These are phyloP conservation scores for Melangyna quadrimaculata DNA, from an alignment of 2,888 invertebrate species.

Conservation along the genomic window DNA sequence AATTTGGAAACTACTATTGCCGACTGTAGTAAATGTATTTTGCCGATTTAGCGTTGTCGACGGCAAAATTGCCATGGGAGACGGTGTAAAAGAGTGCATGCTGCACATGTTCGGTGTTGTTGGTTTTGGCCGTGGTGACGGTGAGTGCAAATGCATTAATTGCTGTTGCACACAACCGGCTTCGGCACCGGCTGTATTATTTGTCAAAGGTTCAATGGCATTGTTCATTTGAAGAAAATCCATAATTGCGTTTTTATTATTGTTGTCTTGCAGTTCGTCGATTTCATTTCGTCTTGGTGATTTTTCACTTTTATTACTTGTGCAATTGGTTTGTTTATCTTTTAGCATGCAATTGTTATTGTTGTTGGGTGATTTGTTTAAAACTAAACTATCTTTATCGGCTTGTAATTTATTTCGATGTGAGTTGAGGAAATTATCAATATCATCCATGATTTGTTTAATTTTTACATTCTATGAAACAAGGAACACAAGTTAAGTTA, in stretches of 20 bases:
- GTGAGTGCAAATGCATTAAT: constrained; percentile 1
- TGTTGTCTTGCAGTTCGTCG: constrained; percentile 8
- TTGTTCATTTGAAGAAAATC: constrained; percentile 42
- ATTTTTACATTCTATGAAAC: neutral
- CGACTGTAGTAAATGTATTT: neutral
- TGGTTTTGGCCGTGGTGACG: too few relatives aligned
- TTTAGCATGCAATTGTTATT: neutral
- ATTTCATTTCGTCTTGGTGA: constrained; percentile 35
- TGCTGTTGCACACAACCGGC: neutral
- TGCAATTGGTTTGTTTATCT: neutral
- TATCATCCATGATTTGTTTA: constrained; percentile 33
- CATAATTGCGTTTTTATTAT: constrained; percentile 35
- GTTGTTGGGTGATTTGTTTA: neutral
- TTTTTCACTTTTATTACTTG: neutral
- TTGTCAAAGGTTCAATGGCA: constrained; percentile 49
- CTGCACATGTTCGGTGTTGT: constrained; percentile 15
- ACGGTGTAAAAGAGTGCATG: constrained; percentile 28
- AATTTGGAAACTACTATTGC: constrained; percentile 19
- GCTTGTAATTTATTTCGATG: constrained; percentile 36
- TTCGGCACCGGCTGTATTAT: neutral
- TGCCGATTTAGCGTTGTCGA: constrained; percentile 25
- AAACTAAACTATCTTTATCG: constrained; percentile 33
- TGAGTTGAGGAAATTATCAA: constrained; percentile 37
- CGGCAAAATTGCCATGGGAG: constrained; percentile 46
- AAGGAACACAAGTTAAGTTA: neutral